Base-by-base conservation (phyloP, 2,113 vertebrate genomes). In the Paradoxurus hermaphroditus region DNA sequence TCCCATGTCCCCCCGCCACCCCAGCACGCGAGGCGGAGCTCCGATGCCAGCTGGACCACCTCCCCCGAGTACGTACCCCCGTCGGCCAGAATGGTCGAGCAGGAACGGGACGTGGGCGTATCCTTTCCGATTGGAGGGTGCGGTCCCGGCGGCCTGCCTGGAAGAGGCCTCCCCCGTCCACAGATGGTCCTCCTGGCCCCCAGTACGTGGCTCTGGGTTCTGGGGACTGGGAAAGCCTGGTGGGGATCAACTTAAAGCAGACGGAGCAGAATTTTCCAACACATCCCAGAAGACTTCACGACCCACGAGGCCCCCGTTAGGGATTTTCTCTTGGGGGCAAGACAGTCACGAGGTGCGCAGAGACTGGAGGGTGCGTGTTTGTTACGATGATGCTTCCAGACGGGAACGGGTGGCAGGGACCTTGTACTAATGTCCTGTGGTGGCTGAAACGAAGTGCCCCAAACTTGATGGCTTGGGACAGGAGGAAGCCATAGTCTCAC, bases 1-100 rank as follows among this genome's bases (percentile, higher is more conserved):
- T 96, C 97, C 1, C 88, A 98, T 1, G 5, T 98, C 36, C 98
- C 68, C 0, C 98, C 98, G 0, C 98, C 98, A n/a, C 97, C 97
- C 31, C 96, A 10, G 34, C 95, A 95, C 62, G 15, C 94, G 97
- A 92, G 97, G 96, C 91, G 0, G 97, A 96, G 98, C 97, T 23
- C 97, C 4, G 94, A 98, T 1, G 53, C 94, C 93, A 98, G 94
- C 39, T 98, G 75, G 84, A 97, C 96, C 73, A 85, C 88, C 91
- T 95, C 98, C 13, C 92, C 98, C 0, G 44, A 0, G 98, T 99
- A 98, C 90, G 98, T 67, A n/a, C 0, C 1, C 49, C 62, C 4
- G 4, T 5, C 1, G 1, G 41, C 27, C 36, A 59, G 70, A 36
- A n/a, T 4, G 34, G 44, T 4, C 0, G 1, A 23, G 12, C 11